Conservation (phyloP, 2,888 invertebrate species). For the Onchidella celtica region DNA sequence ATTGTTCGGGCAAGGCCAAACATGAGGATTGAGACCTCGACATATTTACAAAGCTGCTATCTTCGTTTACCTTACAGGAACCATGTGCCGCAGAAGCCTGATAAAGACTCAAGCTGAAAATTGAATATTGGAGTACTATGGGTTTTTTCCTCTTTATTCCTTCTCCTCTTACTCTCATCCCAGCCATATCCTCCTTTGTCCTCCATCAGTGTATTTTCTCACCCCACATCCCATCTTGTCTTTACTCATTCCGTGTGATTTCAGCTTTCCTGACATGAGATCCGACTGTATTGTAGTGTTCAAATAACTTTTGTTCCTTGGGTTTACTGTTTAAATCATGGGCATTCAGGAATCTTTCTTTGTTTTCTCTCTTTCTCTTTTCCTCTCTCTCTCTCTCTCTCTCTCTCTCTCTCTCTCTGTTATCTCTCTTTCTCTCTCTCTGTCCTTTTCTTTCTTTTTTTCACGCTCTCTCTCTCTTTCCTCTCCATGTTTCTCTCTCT, state of each 20-base stretch:
- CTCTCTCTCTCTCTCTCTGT: no score
- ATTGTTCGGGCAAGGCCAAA: conserved; percentile 46
- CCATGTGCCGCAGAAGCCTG: conserved; percentile 35
- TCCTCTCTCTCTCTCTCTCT: conserved; percentile 10
- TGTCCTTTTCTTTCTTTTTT: neutral
- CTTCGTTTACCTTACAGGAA: conserved; percentile 47
- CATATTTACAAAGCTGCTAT: conserved; percentile 50
- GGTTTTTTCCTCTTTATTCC: neutral
- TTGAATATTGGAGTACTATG: conserved; percentile 21
- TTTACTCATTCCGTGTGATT: no score
- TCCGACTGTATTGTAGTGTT: no score
- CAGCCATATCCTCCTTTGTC: neutral
- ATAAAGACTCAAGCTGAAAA: conserved; percentile 44
- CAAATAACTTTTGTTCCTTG: no score
- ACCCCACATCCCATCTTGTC: no score
- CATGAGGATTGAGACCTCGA: conserved; percentile 39
- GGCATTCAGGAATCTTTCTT: no score
- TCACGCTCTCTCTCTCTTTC: neutral
- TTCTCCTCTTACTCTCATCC: neutral
- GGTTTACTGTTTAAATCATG: no score
- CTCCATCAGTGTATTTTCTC: neutral
- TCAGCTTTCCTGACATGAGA: no score
- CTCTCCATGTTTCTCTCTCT: neutral
- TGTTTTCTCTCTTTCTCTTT: neutral
- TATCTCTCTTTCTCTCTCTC: conserved; percentile 15